Base-by-base conservation (phyloP, 1,140 invertebrate species). In the Tetragnatha versicolor region DNA sequence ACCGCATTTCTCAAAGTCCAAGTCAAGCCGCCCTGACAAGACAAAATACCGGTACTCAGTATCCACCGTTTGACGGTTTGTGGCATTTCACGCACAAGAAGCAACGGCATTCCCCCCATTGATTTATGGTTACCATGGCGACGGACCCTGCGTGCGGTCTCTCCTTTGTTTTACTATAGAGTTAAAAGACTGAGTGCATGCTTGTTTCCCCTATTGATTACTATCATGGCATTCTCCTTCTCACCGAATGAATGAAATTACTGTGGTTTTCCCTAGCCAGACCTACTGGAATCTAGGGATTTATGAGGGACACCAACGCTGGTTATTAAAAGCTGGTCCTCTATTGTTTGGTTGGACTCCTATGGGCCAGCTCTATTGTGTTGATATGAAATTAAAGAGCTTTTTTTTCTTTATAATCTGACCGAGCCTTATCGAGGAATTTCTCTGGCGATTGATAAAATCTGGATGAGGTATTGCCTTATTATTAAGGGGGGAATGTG, bases 131-230 rank as follows among this genome's bases (percentile, higher is more conserved):
- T 77, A 31, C 73, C 25, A 77, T 77, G 61, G 31, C 61, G 5
- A 77, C 73, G 60, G 53, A 33, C 9, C 39, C 73, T 77, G 73
- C 73, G 73, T 77, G 73, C 47, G 73, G 73, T 77, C 60, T n/a
- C n/a, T 65, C 73, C 73, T 65, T 77, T 77, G 73, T 77, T 77
- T 77, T 77, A 77, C 61, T 77, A 77, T 65, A 61, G 61, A 77
- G 73, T 77, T 77, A 65, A 77, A 77, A 61, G 58, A 61, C 45
- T 45, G 22, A 49, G 55, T 77, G 55, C 60, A 77, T 77, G 73
- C 61, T 42, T 65, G 73, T 77, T 77, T 77, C 61, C 58, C 42
- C 73, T 77, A 77, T 77, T 77, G 73, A 77, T 77, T 77, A 77
- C 61, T 65, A 77, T 77, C 51, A 77, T 35, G 73, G 39, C 39